Conservation (phyloP, 2,888 invertebrate species). For the Drosophila silvestris region DNA sequence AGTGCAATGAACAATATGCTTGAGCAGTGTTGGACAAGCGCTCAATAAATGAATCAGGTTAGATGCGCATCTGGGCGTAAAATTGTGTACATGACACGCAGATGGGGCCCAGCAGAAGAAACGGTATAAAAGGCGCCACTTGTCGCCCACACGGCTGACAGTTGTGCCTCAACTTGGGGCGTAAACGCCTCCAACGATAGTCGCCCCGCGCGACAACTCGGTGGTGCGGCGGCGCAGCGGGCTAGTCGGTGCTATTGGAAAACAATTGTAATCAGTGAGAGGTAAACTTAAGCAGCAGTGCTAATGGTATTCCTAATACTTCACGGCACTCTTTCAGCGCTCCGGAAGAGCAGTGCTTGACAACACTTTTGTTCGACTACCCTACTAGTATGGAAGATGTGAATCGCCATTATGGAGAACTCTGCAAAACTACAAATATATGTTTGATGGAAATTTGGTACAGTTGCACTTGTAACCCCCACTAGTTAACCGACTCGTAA, state of each 20-base stretch:
- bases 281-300: background rate
- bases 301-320: background rate
- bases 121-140: constrained; percentile 61
- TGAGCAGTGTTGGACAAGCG: constrained; percentile 35
- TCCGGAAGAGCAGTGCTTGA: background rate
- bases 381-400: constrained; percentile 55
- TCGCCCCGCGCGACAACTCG: constrained; percentile 2
- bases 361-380: constrained; percentile 40
- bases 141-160: constrained; percentile 39
- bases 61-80: constrained; percentile 73
- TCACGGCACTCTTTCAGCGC: background rate
- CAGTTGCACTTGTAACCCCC: constrained; percentile 35
- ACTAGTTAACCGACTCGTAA: background rate
- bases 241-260: background rate
- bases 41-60: constrained; percentile 65
- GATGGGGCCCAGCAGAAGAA: constrained; percentile 48
- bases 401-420: constrained; percentile 22
- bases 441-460: constrained; percentile 31
- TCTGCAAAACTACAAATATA: background rate
- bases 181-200: background rate
- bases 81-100: constrained; percentile 57
- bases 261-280: background rate
- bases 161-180: constrained; percentile 28
- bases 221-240: constrained; percentile 4
- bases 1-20: constrained; percentile 74